phyloP scores from a whole-genome alignment of 1,140 invertebrate species.

The Heliothis subflexa region DNA sequence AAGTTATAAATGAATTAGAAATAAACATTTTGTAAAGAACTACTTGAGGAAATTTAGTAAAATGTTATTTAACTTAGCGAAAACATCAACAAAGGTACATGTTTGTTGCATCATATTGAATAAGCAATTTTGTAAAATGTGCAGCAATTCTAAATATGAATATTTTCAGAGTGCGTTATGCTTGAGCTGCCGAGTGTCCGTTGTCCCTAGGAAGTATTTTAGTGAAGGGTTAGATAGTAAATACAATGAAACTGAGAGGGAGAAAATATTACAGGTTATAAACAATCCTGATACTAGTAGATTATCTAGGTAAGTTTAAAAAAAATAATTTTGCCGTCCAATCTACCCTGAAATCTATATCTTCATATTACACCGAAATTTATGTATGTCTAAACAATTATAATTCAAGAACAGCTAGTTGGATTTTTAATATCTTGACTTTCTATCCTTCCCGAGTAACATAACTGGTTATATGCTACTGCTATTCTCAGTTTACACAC shows the following conservation, averaged over 20 bases:
- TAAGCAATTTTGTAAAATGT: neutral
- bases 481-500: no score
- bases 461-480: no score
- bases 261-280: slow-evolving; percentile 73
- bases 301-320: slow-evolving; percentile 64
- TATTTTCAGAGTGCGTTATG: slow-evolving; percentile 29
- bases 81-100: slow-evolving; percentile 16
- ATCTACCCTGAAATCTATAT: neutral
- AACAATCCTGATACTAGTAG: slow-evolving; percentile 62
- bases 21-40: no score
- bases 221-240: slow-evolving; percentile 60
- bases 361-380: no score
- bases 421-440: no score
- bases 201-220: slow-evolving; percentile 45
- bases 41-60: neutral
- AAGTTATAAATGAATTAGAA: neutral
- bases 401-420: no score
- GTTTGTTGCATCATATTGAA: neutral
- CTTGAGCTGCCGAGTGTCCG: slow-evolving; percentile 26
- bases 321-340: no score
- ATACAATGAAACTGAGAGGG: slow-evolving; percentile 68
- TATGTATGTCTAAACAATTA: no score
- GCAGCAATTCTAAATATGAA: neutral
- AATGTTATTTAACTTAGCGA: slow-evolving; percentile 10
- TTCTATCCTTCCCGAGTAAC: no score